Percentiles rank a stretch among this genome's conserved stretches.
Evolutionary conservation across 2,888 invertebrate genomes (phyloP).

Genomic region (Acanthosepion pharaonis): DNA sequence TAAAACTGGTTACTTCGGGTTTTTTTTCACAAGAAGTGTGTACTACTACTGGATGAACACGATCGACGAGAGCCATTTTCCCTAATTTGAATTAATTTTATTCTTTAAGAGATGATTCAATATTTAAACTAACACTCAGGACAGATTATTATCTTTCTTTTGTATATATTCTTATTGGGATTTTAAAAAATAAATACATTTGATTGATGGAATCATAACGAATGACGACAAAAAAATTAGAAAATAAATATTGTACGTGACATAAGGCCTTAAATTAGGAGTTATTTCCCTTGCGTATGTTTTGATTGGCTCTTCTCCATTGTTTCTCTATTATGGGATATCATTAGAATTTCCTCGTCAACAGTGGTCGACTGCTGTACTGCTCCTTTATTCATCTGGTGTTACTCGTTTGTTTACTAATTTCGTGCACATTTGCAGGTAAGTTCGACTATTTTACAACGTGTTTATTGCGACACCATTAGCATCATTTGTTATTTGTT

Average conservation of each 20-base stretch:
- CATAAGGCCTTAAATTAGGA: not conserved
- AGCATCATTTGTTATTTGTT: not conserved
- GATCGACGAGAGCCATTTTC: too few relatives aligned
- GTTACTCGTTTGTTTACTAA: conserved; percentile 33
- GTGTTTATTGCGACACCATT: not conserved
- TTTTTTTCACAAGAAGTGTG: too few relatives aligned
- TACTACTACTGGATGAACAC: too few relatives aligned
- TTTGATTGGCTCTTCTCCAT: conserved; percentile 33
- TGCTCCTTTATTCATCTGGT: not conserved
- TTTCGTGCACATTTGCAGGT: not conserved
- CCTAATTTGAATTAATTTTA: too few relatives aligned
- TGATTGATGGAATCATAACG: too few relatives aligned
- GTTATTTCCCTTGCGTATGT: not conserved
- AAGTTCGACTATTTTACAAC: conserved; percentile 15
- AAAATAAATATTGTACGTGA: not conserved
- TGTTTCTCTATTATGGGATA: not conserved
- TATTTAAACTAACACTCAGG: too few relatives aligned
- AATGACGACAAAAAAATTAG: too few relatives aligned
- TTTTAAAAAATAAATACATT: too few relatives aligned
- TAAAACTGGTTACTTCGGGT: too few relatives aligned
- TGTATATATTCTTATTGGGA: too few relatives aligned
- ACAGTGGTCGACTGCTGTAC: conserved; percentile 8
- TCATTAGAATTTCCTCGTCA: not conserved
- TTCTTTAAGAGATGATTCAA: too few relatives aligned
- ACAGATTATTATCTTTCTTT: too few relatives aligned